Evolutionary conservation across 2,888 invertebrate species (phyloP), one percentile per base, ranked within the genome.

Genomic region (Andrena camellia): DNA sequence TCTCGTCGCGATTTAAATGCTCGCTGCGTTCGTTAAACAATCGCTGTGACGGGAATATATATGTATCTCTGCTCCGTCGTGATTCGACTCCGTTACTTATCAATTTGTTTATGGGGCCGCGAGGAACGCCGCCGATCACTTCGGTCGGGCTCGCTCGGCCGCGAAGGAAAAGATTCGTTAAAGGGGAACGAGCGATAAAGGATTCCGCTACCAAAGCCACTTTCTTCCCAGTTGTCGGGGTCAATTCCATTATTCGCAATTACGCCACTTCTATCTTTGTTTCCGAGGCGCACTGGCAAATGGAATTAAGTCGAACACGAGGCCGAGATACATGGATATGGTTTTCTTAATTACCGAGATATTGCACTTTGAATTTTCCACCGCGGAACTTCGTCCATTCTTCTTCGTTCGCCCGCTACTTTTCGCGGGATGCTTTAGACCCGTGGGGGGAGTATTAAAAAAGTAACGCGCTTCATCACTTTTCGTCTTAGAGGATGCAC

Each of bases 51-150:
- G 29, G 31, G 57, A 13, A 48, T 60, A 31, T 20, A 17, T 23
- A 57, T n/a, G 1, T n/a, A 13, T 26, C 8, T 70, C 48, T 8
- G 20, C 31, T 70, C 20, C 29, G 59, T 29, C 42, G 29, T 33
- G 20, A 20, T 70, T 42, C 69, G n/a, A n/a, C 64, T 29, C 48
- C 69, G 48, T 70, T 59, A 59, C 59, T 70, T 70, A 70, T 70
- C 69, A 70, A 70, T 70, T 70, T 70, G 69, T 70, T 70, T 42
- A 57, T 29, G 29, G 57, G 42, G n/a, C 69, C 59, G 29, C 33
- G 68, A 33, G 33, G 33, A 33, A 54, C 54, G 17, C 54, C 35
- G 54, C 23, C 35, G 23, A 68, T 68, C 68, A 35, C 54, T 68
- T 33, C 54, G 33, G 23, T 26, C 33, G 33, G 35, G 54, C 35